Evolutionary conservation across 2,888 invertebrate species (phyloP).

Genomic region (Abrostola triplasia): DNA sequence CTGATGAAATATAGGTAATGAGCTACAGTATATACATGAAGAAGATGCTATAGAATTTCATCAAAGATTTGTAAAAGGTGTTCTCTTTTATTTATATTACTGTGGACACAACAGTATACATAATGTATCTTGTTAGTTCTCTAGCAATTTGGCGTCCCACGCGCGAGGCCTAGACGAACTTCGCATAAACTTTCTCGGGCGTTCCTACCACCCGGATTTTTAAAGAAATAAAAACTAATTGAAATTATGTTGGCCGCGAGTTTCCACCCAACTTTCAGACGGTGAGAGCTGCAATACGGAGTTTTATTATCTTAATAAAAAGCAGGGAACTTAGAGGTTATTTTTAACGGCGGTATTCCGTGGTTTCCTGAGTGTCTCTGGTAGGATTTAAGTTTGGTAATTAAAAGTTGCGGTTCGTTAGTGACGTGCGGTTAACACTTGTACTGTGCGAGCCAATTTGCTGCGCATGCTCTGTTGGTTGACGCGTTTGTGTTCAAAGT

Average conservation of each 20-base stretch:
- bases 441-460: conserved; percentile 65
- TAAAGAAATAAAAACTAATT: conserved; percentile 63
- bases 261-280: conserved; percentile 58
- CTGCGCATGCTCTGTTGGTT: conserved; percentile 41
- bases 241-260: conserved; percentile 67
- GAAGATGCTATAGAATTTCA: not conserved
- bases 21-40: not conserved
- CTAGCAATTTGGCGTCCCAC: conserved; percentile 13
- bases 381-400: conserved; percentile 78
- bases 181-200: conserved; percentile 40
- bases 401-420: conserved; percentile 80
- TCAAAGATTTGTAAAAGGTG: not conserved
- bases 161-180: conserved; percentile 11
- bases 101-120: conserved; percentile 9
- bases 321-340: conserved; percentile 58
- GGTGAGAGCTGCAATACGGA: conserved; percentile 61
- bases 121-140: conserved; percentile 12
- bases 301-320: conserved; percentile 75
- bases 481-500: conserved; percentile 44
- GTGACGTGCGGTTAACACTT: conserved; percentile 58
- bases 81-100: not conserved
- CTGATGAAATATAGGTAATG: not conserved
- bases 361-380: conserved; percentile 69
- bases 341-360: conserved; percentile 69
- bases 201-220: conserved; percentile 39